Base-by-base conservation (phyloP, 2,113 vertebrate species). In the Anguilla japonica region DNA sequence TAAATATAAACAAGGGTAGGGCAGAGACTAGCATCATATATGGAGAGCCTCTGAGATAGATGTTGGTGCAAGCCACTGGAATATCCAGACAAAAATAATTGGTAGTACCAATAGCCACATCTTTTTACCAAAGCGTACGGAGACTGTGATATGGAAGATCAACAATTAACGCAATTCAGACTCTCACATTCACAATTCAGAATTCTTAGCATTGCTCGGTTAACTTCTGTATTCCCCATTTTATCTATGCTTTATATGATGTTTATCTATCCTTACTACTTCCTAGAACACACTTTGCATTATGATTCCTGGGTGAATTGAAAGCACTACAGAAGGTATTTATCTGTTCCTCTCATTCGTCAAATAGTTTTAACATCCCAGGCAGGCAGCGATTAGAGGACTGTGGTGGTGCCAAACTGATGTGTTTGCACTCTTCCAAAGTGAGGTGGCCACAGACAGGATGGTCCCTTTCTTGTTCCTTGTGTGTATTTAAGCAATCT, bases 1-100 rank as follows among this genome's bases (percentile, higher is more conserved):
- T 88, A 87, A 87, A 87, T 85, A 67, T 79, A 83, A 56, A 81
- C 82, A 83, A 7, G 18, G 26, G 46, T 16, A 29, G 41, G 41
- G 86, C 78, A 22, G 18, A 67, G 60, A 67, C 18, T 67, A 67
- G 60, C 60, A 26, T 67, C 18, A 26, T 67, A 67, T 43, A 43
- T 22, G 22, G 41, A 71, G 18, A 79, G 60, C 60, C 60, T 1
- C 60, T 22, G 60, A 26, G 60, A 67, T 67, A 26, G 71, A 56
- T 85, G 46, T 13, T 9, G 53, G 71, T 34, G n/a, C 34, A 9
- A 34, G n/a, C 71, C 26, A 26, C 60, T 26, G 5, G 60, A 67
- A 22, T 67, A 67, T 67, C 60, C 60, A 5, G 3, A 67, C 20
- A 20, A 67, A 67, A 26, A 53, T 2, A 53, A 53, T 13, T 53